Evolutionary conservation across 2,113 vertebrate genomes (phyloP).

Genomic region (Archocentrus centrarchus): DNA sequence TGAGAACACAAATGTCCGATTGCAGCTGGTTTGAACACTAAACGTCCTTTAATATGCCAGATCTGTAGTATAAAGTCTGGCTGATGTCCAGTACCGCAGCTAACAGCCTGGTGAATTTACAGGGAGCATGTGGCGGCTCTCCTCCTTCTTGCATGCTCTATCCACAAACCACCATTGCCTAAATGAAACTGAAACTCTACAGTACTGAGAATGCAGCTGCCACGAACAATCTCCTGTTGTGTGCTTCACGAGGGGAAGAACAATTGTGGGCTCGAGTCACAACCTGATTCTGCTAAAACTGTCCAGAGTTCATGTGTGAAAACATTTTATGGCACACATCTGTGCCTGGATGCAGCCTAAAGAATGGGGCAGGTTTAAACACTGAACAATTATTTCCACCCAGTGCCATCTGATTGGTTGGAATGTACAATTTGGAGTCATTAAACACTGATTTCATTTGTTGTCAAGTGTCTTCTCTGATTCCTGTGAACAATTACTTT

Average conservation of each 20-base stretch:
- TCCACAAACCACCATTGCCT: neutral
- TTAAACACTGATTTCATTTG: neutral
- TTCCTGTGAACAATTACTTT: no score
- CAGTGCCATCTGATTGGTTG: neutral
- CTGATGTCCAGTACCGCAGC: neutral
- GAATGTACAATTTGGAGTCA: neutral
- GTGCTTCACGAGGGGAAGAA: neutral
- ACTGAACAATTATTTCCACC: neutral
- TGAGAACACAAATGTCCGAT: neutral
- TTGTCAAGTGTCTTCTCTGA: neutral
- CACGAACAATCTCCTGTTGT: neutral
- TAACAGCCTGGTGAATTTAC: neutral
- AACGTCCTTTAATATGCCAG: neutral
- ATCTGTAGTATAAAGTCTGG: neutral
- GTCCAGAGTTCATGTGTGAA: neutral
- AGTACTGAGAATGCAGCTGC: neutral
- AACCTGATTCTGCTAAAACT: neutral
- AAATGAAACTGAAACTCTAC: neutral
- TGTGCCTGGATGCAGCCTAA: neutral
- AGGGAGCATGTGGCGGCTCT: neutral
- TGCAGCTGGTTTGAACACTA: constrained; percentile 2
- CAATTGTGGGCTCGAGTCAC: neutral
- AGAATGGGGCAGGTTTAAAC: neutral
- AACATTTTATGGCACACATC: neutral
- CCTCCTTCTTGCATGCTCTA: neutral